Base-by-base conservation (phyloP, 2,888 invertebrate species). In the Sepiola atlantica region DNA sequence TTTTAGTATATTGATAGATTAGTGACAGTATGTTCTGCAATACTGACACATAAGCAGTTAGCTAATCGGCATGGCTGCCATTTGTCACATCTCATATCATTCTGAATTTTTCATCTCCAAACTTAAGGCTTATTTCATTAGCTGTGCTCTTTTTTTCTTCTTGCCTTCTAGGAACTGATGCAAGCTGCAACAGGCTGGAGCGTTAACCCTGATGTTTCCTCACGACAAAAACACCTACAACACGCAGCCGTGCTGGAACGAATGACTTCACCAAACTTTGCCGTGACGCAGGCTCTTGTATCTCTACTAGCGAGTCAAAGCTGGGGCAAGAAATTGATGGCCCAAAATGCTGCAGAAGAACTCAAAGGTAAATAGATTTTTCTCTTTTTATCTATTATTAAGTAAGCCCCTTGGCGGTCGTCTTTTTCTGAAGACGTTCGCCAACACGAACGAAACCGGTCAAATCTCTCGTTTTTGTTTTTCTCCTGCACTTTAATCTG, bases 241-340 rank as follows among this genome's bases (percentile, higher is more conserved):
- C 94, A 94, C 93, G 54, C 55, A 91, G 35, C 35, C 90, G 24
- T 54, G 94, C 35, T 95, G 95, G 97, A 35, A 97, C 96, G 96
- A 97, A 96, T 93, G 93, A 93, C 93, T 32, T 95, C 97, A 96
- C 96, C 96, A 20, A 97, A 97, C 94, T 97, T 98, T 96, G 97
- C 98, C 32, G 98, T 98, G 6, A 98, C 98, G 8, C 98, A 98
- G 97, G 98, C 98, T 21, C 97, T 98, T 21, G 98, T 98, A 1
- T 97, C 98, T 94, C 97, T 98, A 57, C 97, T 98, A 14, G 97
- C 97, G 10, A 95, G 96, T 93, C 95, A 95, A 91, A 95, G 95
- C 77, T 95, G 95, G 95, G 95, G 95, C 61, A 94, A 95, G 94
- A 95, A 95, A 90, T 95, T 95, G 32, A 94, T 95, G 95, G 95